phyloP scores from a whole-genome alignment of 2,797 vertebrate species.

The Borostomias antarcticus region DNA sequence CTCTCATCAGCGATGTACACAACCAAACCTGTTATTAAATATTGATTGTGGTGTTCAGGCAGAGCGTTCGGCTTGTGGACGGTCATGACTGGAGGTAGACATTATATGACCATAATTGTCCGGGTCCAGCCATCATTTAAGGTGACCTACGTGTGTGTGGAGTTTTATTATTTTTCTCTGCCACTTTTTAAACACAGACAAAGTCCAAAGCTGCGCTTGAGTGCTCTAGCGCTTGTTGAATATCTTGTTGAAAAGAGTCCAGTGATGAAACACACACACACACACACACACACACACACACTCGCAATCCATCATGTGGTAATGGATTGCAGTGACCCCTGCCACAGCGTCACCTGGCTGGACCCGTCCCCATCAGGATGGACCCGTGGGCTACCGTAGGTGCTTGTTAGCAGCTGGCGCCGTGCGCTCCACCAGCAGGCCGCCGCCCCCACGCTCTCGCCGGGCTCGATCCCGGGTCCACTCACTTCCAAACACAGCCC shows the following conservation, averaged over 20 bases:
- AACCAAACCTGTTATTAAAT: constrained; percentile 67
- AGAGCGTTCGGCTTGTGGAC: constrained; percentile 31
- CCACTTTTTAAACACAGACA: constrained; percentile 6
- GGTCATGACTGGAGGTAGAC: constrained; percentile 44
- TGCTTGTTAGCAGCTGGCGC: too few relatives aligned
- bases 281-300: constrained; percentile 4
- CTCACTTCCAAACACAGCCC: too few relatives aligned
- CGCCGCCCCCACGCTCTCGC: too few relatives aligned
- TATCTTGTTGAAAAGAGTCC: too few relatives aligned
- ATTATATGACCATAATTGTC: constrained; percentile 50
- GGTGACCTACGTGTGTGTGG: not conserved
- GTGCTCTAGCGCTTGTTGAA: too few relatives aligned
- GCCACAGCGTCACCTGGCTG: too few relatives aligned
- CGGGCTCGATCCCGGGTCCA: too few relatives aligned
- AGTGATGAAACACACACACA: too few relatives aligned
- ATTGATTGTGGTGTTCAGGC: constrained; percentile 66
- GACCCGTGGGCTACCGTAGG: too few relatives aligned
- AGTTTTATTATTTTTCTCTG: constrained; percentile 36
- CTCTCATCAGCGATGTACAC: constrained; percentile 45
- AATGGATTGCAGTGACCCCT: too few relatives aligned
- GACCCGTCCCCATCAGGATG: not conserved
- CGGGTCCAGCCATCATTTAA: constrained; percentile 42
- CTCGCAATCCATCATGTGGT: not conserved
- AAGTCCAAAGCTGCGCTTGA: not conserved
- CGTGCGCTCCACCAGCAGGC: too few relatives aligned